Conservation (phyloP, 2,888 invertebrate species). For the Diarsia rubi region DNA sequence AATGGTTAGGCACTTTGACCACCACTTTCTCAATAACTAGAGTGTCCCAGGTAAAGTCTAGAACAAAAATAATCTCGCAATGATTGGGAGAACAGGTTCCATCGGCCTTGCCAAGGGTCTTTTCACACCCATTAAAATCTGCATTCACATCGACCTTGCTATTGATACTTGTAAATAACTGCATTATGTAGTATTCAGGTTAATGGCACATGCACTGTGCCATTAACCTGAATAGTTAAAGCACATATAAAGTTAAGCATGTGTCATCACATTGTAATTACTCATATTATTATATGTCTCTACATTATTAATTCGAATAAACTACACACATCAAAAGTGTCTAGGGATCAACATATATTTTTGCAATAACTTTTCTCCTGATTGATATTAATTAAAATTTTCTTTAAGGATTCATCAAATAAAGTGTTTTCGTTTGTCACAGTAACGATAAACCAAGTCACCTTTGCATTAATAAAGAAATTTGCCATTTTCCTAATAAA, state of each 20-base stretch:
- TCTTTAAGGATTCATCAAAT: too few relatives aligned
- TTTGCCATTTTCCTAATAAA: too few relatives aligned
- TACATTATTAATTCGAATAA: neutral
- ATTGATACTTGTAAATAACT: conserved; percentile 43
- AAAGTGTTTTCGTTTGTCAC: too few relatives aligned
- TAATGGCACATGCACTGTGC: conserved; percentile 6
- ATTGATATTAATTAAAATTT: too few relatives aligned
- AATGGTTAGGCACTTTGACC: neutral
- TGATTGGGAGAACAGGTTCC: neutral
- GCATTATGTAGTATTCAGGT: too few relatives aligned
- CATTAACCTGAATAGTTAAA: conserved; percentile 46
- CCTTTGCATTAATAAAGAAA: too few relatives aligned
- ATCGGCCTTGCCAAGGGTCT: neutral
- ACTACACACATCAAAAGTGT: too few relatives aligned
- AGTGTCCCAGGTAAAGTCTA: neutral
- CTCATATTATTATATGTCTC: neutral
- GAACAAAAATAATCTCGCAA: neutral
- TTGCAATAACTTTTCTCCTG: too few relatives aligned
- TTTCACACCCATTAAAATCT: neutral
- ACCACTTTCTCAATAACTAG: neutral
- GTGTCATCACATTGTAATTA: conserved; percentile 3
- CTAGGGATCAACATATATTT: too few relatives aligned
- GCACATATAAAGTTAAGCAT: conserved; percentile 13
- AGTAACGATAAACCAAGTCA: too few relatives aligned
- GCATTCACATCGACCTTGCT: conserved; percentile 33